Conservation (phyloP, 2,888 invertebrate species). For the Cryptus viduatorius region DNA sequence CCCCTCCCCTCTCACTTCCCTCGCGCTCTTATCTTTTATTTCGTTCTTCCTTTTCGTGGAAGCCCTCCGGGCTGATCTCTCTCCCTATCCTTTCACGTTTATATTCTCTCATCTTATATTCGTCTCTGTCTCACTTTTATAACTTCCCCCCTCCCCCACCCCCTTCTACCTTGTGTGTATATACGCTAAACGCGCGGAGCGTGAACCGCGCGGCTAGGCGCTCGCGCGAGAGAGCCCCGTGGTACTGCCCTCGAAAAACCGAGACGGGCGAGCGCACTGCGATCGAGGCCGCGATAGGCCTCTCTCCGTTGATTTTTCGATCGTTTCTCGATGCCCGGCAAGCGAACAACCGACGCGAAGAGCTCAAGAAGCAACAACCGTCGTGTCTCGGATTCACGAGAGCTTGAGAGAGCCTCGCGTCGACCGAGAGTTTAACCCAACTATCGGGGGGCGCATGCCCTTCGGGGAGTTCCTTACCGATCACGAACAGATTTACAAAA, state of each 20-base stretch:
- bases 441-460: conserved; percentile 28
- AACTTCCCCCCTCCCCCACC: neutral
- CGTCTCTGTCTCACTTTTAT: conserved; percentile 65
- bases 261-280: conserved; percentile 4
- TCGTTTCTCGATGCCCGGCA: conserved; percentile 51
- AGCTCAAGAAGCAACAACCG: conserved; percentile 3
- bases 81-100: conserved; percentile 57
- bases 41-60: conserved; percentile 70
- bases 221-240: conserved; percentile 25
- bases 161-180: conserved; percentile 7
- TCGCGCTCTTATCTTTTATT: conserved; percentile 63
- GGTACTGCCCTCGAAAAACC: neutral
- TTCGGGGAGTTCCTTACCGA: conserved; percentile 33
- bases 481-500: conserved; percentile 33
- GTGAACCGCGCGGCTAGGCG: conserved; percentile 32
- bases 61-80: conserved; percentile 64
- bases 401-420: neutral
- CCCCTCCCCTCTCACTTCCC: conserved; percentile 60
- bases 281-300: conserved; percentile 54
- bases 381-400: conserved; percentile 27
- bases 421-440: conserved; percentile 6
- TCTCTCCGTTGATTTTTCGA: conserved; percentile 61
- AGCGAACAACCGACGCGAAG: neutral
- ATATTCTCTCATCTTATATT: conserved; percentile 52
- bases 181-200: conserved; percentile 23